These are phyloP conservation scores for Platorchestia sp. DNA, from an alignment of 1,140 invertebrate genomes.

Conservation along the genomic window DNA sequence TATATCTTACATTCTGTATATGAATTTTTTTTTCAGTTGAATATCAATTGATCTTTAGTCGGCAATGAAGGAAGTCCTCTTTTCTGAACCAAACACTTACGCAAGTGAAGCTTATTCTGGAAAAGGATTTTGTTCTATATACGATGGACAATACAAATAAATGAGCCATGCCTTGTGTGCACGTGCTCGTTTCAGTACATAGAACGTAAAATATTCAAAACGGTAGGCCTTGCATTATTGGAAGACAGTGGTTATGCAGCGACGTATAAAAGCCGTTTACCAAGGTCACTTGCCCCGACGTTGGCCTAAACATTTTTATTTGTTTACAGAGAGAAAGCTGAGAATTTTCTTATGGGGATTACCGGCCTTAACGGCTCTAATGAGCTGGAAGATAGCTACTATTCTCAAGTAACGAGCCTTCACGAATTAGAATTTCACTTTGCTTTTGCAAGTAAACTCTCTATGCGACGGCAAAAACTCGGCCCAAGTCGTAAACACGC, in stretches of 20 bases:
- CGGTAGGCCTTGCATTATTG: neutral
- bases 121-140: neutral
- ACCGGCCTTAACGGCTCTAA: neutral
- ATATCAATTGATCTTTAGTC: too few relatives aligned
- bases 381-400: neutral
- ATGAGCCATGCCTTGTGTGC: neutral
- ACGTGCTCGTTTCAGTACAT: neutral
- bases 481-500: neutral
- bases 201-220: neutral
- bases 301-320: neutral
- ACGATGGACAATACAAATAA: neutral
- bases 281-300: neutral
- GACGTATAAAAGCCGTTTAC: neutral
- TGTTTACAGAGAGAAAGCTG: neutral
- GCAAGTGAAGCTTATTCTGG: neutral
- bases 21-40: neutral
- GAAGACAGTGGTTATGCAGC: neutral
- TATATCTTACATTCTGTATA: neutral
- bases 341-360: neutral
- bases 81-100: neutral
- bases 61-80: too few relatives aligned
- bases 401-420: neutral
- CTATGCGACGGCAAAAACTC: neutral
- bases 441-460: constrained; percentile 1
- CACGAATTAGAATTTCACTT: neutral